Base-by-base conservation (phyloP, 2,888 invertebrate species). In the Melanargia galathea region DNA sequence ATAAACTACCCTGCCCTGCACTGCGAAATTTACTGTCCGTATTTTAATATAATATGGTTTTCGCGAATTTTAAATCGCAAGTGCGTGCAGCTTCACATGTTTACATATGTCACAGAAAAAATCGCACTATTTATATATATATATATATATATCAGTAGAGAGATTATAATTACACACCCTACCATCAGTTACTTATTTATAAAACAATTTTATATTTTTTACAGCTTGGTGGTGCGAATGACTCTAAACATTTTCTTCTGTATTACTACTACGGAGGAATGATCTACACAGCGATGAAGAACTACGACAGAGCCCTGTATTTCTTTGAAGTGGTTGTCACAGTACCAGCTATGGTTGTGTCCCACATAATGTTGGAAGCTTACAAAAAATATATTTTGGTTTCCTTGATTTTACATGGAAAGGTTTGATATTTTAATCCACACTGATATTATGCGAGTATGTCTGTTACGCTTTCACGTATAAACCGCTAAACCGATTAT, bases 221-320 rank as follows among this genome's bases (percentile, higher is more conserved):
- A 68, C 83, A 92, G 84, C 82, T 93, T 92, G 96, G 96, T 77
- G 94, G 95, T 70, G 93, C 95, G 79, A 96, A 95, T 86, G 97
- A 97, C 82, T 94, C 96, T 0, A 97, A 96, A 88, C 96, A 97
- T 84, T 98, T 98, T 82, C 92, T 99, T 58, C 92, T 97, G 0
- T 99, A 98, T 84, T 99, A 97, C 82, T 99, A 99, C 84, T 99
- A 99, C 82, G 98, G 98, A 63, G 99, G 99, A 58, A 98, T 99
- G 97, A 97, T 99, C 72, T 99, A 98, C 84, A 95, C 98, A 61
- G 97, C 97, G 11, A 88, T 98, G 75, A 98, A 98, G 83, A 97
- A 98, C 79, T 97, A 96, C 81, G 97, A 98, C 72, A 93, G 97
- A 78, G 98, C 98, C 8, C 90, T 98, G 66, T 98, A 98, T 86